Evolutionary conservation across 2,113 vertebrate species (phyloP), one percentile per base, ranked within the genome.

Genomic region (Redunca redunca): DNA sequence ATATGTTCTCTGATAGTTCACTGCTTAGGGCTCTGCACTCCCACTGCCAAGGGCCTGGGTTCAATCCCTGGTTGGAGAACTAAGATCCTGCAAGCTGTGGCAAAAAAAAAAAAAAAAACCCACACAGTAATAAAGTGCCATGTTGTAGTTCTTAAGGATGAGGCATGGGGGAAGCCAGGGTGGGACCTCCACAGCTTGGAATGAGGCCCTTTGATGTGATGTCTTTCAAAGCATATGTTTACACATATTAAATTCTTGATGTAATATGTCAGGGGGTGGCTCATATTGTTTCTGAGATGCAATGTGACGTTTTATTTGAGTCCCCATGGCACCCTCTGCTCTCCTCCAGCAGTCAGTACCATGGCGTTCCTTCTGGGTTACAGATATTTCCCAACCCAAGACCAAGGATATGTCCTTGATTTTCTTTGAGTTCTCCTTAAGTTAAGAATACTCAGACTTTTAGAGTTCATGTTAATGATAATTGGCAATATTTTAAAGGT

Each of bases 401-500:
- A 17, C 33, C 48, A 25, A 89, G 95, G 43, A 7, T 64, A 33
- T 67, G 13, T 83, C 43, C 48, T 86, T 33, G 82, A 96, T 33
- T 30, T 87, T 52, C 77, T 33, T 84, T 33, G 55, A 21, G 64
- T 93, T 91, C 92, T 90, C 48, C 25, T 74, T 84, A 85, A n/a
- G n/a, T 82, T 33, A 91, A 62, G 28, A 88, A 43, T 71, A 46
- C 33, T 84, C 8, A 8, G 52, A 40, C 64, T 74, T 95, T 46
- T 52, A 52, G 52, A 30, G 90, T 91, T 92, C 57, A 14, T 19
- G 50, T 62, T 48, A 88, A 86, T 15, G 40, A 55, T 64, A 83
- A 57, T 23, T 81, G 36, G 36, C 60, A 94, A 67, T 40, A 83
- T 48, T 92, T 90, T 28, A 25, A 60, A 95, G 21, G 30, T 36